A percentile compares a stretch with the other conserved stretches of the same genome.
Conservation (phyloP, 2,888 invertebrate species). For the Eupeodes latifasciatus region DNA sequence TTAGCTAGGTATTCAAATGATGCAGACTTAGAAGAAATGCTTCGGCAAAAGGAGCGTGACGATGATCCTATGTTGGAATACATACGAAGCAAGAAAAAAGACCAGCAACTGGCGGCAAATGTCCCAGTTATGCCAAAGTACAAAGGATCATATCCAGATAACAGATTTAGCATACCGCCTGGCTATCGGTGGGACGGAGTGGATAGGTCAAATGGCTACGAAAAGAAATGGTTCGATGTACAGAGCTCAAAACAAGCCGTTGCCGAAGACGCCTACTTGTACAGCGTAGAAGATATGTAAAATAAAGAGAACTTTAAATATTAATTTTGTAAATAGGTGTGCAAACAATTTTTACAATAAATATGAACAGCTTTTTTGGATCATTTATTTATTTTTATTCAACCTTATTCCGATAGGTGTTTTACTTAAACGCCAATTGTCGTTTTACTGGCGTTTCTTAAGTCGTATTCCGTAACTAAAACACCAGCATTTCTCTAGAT, state of each 20-base stretch:
- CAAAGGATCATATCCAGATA: conserved; percentile 94
- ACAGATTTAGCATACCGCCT: conserved; percentile 95
- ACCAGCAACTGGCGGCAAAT: conserved; percentile 85
- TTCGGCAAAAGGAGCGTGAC: conserved; percentile 90
- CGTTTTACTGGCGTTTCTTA: too few species aligned
- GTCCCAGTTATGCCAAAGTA: conserved; percentile 88
- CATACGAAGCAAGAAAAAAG: conserved; percentile 88
- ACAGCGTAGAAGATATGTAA: conserved; percentile 97
- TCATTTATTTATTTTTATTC: conserved; percentile 8
- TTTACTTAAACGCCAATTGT: too few species aligned
- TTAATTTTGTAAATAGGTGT: not conserved
- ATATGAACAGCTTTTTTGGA: conserved; percentile 14
- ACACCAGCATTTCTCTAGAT: too few species aligned
- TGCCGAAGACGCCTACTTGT: conserved; percentile 95
- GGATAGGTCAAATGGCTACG: conserved; percentile 98
- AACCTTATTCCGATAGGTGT: too few species aligned
- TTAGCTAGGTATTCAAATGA: conserved; percentile 95
- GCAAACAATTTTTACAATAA: conserved; percentile 48
- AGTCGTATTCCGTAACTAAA: too few species aligned
- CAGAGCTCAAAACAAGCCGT: conserved; percentile 90
- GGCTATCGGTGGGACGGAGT: conserved; percentile 99
- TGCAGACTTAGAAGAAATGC: conserved; percentile 91
- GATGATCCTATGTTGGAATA: conserved; percentile 98
- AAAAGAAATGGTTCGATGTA: conserved; percentile 93
- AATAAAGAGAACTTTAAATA: not conserved